Percentiles rank a stretch among this genome's conserved stretches.
These are phyloP conservation scores for Leptoclinus maculatus DNA, from an alignment of 2,797 vertebrate genomes.

Conservation along the genomic window DNA sequence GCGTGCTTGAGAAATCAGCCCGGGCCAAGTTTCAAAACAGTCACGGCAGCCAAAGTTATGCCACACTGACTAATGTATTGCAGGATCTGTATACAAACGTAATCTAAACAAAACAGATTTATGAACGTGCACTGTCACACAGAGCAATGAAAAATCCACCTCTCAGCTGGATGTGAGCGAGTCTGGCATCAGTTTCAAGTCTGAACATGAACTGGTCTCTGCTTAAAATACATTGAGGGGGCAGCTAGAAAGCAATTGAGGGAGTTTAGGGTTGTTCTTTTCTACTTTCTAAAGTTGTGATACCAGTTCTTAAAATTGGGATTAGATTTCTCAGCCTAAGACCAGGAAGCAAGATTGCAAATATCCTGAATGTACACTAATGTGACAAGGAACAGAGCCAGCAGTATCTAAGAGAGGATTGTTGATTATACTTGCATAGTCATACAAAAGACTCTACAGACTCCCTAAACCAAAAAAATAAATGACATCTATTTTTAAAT, in stretches of 20 bases:
- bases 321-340: constrained; percentile 27
- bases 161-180: constrained; percentile 30
- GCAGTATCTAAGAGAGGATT: constrained; percentile 15
- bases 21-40: constrained; percentile 26
- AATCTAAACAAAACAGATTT: constrained; percentile 81
- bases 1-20: constrained; percentile 32
- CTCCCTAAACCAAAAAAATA: constrained; percentile 33
- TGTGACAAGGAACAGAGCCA: constrained; percentile 46
- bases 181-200: constrained; percentile 62
- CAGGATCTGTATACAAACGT: constrained; percentile 65
- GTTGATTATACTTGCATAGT: constrained; percentile 19
- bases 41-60: constrained; percentile 60
- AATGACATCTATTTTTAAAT: constrained; percentile 27
- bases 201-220: constrained; percentile 46
- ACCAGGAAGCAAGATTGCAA: not conserved
- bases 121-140: constrained; percentile 71
- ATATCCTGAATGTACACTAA: constrained; percentile 15
- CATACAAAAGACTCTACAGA: constrained; percentile 20
- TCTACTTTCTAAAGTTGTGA: constrained; percentile 36
- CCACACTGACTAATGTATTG: constrained; percentile 58
- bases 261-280: constrained; percentile 19
- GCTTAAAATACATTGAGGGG: constrained; percentile 41
- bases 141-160: constrained; percentile 59
- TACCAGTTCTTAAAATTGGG: constrained; percentile 23
- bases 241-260: constrained; percentile 7